phyloP scores from a whole-genome alignment of 2,113 vertebrate genomes.

The Arizona elegans region DNA sequence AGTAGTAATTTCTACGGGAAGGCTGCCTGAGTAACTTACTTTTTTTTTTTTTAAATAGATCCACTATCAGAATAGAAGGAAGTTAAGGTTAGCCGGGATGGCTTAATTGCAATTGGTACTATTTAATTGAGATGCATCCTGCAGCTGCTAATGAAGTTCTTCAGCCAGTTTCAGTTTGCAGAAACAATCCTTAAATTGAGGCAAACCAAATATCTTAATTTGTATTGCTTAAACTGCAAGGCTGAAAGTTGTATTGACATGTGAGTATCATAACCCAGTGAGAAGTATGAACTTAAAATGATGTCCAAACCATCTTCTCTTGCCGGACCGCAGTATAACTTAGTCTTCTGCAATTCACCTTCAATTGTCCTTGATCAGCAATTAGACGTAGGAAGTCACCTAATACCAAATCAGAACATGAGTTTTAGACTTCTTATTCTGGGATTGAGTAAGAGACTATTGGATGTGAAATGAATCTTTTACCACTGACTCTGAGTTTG shows the following conservation, averaged over 20 bases:
- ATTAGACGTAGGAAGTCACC: not conserved
- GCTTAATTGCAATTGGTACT: constrained; percentile 63
- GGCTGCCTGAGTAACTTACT: not conserved
- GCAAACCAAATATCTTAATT: constrained; percentile 35
- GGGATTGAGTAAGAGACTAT: too few relatives aligned
- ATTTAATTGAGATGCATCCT: constrained; percentile 66
- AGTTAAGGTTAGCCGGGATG: constrained; percentile 54
- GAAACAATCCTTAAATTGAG: constrained; percentile 46
- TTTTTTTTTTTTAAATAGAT: not conserved
- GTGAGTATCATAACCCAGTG: constrained; percentile 22
- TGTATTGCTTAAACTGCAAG: constrained; percentile 31
- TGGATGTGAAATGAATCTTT: not conserved
- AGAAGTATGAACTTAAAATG: constrained; percentile 30
- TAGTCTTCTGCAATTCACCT: not conserved
- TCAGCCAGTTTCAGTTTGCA: constrained; percentile 55
- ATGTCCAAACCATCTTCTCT: constrained; percentile 15
- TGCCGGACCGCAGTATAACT: not conserved
- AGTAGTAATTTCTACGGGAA: not conserved
- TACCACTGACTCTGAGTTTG: not conserved
- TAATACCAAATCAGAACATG: not conserved
- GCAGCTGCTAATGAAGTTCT: constrained; percentile 50
- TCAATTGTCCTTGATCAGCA: not conserved
- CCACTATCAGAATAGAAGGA: constrained; percentile 48
- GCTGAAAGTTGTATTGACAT: constrained; percentile 21
- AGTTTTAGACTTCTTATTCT: not conserved